phyloP scores from a whole-genome alignment of 2,797 vertebrate genomes.

The Xyrichtys novacula region DNA sequence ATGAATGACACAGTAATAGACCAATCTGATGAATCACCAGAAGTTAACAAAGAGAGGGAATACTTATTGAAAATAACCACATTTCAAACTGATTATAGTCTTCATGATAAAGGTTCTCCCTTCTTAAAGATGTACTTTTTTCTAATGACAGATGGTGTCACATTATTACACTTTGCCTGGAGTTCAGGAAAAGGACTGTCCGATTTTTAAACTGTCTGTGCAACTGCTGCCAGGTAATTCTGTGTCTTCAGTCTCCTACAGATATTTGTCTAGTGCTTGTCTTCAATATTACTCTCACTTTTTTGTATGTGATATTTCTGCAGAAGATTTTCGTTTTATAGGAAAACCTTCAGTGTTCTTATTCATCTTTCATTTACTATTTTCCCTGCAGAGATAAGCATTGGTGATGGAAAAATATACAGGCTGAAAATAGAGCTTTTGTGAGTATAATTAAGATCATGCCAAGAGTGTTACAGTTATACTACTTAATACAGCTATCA shows the following conservation, averaged over 20 bases:
- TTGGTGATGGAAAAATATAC: conserved; percentile 38
- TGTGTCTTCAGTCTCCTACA: neutral
- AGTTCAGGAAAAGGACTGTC: conserved; percentile 76
- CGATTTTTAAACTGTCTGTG: conserved; percentile 70
- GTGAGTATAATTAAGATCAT: conserved; percentile 57
- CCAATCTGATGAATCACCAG: too few species aligned
- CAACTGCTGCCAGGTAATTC: neutral
- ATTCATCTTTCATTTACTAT: neutral
- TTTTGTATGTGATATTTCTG: too few species aligned
- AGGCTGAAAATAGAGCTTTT: conserved; percentile 55
- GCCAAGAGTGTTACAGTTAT: too few species aligned
- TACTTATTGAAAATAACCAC: too few species aligned
- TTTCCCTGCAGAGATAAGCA: conserved; percentile 26
- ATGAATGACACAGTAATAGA: too few species aligned
- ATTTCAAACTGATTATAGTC: too few species aligned
- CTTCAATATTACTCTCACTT: neutral
- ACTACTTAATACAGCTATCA: too few species aligned
- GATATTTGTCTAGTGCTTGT: neutral
- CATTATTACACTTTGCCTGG: conserved; percentile 84
- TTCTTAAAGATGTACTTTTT: neutral
- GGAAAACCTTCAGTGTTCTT: too few species aligned
- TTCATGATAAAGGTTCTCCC: too few species aligned
- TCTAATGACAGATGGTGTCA: conserved; percentile 79
- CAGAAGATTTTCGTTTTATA: too few species aligned
- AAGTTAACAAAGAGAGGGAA: too few species aligned